phyloP scores from a whole-genome alignment of 2,113 vertebrate species.

The Aspiorhynchus laticeps region DNA sequence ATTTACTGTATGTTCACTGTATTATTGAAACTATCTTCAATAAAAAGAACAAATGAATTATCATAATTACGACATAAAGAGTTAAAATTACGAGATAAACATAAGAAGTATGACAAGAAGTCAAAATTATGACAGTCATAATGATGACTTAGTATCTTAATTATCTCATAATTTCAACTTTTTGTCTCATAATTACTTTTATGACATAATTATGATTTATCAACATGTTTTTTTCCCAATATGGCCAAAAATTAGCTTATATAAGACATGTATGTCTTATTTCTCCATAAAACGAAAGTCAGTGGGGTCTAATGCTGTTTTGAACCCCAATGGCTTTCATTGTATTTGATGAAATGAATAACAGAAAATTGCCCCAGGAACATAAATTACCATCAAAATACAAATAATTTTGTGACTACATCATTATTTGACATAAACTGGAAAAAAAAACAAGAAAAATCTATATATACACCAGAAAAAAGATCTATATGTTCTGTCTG shows the following conservation, averaged over 20 bases:
- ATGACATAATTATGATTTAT: no score
- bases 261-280: background rate
- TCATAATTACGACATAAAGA: no score
- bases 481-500: slow-evolving; percentile 42
- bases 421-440: background rate
- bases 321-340: background rate
- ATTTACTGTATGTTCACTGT: background rate
- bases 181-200: no score
- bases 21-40: background rate
- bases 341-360: background rate
- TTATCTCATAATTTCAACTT: no score
- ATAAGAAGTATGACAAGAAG: no score
- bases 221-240: no score
- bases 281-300: background rate
- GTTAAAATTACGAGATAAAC: no score
- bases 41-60: background rate
- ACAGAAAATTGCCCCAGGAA: background rate
- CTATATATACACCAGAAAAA: slow-evolving; percentile 40
- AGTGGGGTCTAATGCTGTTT: background rate
- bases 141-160: no score
- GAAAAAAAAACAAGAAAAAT: background rate
- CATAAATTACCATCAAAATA: background rate
- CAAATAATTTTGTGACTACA: background rate
- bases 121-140: no score
- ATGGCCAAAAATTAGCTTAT: no score